Evolutionary conservation across 2,113 vertebrate species (phyloP).

Genomic region (Leucosticte australis): DNA sequence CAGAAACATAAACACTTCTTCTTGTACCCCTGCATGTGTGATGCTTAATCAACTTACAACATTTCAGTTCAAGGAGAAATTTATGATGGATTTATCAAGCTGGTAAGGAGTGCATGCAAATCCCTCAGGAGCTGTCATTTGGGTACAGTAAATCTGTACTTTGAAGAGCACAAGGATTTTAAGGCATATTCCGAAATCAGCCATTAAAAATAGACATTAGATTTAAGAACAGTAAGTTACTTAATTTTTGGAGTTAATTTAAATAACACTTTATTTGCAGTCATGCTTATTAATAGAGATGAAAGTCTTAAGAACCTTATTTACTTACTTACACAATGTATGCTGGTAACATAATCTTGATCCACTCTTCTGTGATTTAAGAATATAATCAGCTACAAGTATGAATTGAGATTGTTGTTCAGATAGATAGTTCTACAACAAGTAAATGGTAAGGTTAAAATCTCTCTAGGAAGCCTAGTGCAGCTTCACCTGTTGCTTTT

Average conservation of each 20-base stretch:
- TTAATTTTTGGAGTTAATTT: background rate
- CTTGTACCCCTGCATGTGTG: background rate
- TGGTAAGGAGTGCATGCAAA: slow-evolving; percentile 29
- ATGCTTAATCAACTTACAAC: background rate
- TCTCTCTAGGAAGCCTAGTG: background rate
- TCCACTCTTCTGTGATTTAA: background rate
- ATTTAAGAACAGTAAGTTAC: background rate
- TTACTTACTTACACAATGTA: background rate
- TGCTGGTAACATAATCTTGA: background rate
- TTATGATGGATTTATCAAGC: slow-evolving; percentile 9
- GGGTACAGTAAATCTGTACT: slow-evolving; percentile 6
- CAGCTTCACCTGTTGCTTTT: background rate
- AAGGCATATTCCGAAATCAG: background rate
- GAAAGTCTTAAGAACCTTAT: background rate
- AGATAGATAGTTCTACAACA: background rate
- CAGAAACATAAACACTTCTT: background rate
- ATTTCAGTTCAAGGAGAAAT: background rate
- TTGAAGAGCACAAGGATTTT: background rate
- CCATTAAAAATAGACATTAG: background rate
- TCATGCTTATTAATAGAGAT: background rate
- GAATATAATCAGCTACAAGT: background rate
- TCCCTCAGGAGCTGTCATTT: slow-evolving; percentile 21
- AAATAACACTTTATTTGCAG: background rate
- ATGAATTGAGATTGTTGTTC: background rate
- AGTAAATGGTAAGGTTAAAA: background rate